phyloP scores from a whole-genome alignment of 2,113 vertebrate genomes.

The Paracyprichromis sp. region DNA sequence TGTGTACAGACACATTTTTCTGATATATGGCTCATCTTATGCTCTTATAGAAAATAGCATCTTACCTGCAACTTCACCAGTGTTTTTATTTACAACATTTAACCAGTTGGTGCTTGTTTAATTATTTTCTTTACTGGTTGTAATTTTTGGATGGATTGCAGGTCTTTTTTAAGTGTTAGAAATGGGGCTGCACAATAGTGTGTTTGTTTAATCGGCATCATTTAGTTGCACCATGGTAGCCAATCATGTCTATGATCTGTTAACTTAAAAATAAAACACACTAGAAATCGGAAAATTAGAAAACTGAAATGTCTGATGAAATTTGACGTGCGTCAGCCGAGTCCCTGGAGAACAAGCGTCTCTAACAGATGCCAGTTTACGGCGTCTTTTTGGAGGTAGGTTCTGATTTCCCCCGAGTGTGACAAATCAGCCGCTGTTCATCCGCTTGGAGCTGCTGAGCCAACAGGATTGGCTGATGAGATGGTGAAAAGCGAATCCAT shows the following conservation, averaged over 20 bases:
- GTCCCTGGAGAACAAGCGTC: not conserved
- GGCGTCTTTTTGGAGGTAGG: not conserved
- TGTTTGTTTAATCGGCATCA: not conserved
- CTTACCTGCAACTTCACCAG: not conserved
- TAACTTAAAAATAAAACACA: not conserved
- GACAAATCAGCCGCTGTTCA: constrained; percentile 26
- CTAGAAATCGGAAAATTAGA: not conserved
- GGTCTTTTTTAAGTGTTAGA: not conserved
- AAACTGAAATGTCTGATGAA: not conserved
- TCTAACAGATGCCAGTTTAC: not conserved
- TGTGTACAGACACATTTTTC: not conserved
- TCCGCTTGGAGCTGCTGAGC: constrained; percentile 39
- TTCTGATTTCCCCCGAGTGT: constrained; percentile 50
- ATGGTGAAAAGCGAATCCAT: constrained; percentile 40
- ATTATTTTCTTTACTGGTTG: not conserved
- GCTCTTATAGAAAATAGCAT: not conserved
- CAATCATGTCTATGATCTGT: not conserved
- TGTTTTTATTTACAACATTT: not conserved
- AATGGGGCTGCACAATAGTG: not conserved
- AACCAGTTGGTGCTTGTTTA: not conserved
- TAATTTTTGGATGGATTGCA: not conserved
- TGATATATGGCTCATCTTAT: not conserved
- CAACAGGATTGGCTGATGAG: constrained; percentile 33
- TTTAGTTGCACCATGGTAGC: not conserved
- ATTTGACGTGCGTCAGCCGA: not conserved